Base-by-base conservation (phyloP, 2,888 invertebrate genomes). In the Plagodis pulveraria region DNA sequence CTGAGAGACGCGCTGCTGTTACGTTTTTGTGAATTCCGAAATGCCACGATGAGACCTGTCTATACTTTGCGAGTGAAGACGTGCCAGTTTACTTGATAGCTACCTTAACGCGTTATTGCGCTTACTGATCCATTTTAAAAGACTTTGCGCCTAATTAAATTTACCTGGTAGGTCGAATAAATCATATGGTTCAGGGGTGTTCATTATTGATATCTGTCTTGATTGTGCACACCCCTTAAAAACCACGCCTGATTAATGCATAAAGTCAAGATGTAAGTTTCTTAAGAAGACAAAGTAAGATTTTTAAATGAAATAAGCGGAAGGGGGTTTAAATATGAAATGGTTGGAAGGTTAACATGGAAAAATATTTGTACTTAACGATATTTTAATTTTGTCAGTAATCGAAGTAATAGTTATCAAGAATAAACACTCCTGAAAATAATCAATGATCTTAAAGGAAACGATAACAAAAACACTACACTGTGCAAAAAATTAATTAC, bases 21-120 rank as follows among this genome's bases (percentile, higher is more conserved):
- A 67, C 70, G 77, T 72, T 84, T 78, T 74, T 55, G 79, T 88
- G 89, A 84, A 86, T 83, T 89, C 84, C 79, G 83, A 84, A 83
- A 81, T 40, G 81, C 73, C 73, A 65, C 68, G 71, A 74, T 81
- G 80, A 80, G 81, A 81, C 79, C 78, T 62, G 58, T 63, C 52
- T 60, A 55, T 48, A 48, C 40, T 46, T 53, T 61, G 56, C 59
- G 45, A 44, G 50, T 43, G 43, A 33, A 52, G 32, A 61, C 41
- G 62, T 65, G 62, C 60, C 65, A 65, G 58, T 66, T 70, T 62
- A 71, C 68, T 71, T 71, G 62, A 73, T 72, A 73, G 72, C 63
- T 66, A 73, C 71, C 73, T 78, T 68, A 68, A 71, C 62, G 78
- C 76, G 69, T 75, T 70, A 70, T 72, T 75, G 71, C 74, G 78